A percentile compares a stretch with the other conserved stretches of the same genome.
Conservation (phyloP, 2,888 invertebrate genomes). For the Coelopa pilipes region DNA sequence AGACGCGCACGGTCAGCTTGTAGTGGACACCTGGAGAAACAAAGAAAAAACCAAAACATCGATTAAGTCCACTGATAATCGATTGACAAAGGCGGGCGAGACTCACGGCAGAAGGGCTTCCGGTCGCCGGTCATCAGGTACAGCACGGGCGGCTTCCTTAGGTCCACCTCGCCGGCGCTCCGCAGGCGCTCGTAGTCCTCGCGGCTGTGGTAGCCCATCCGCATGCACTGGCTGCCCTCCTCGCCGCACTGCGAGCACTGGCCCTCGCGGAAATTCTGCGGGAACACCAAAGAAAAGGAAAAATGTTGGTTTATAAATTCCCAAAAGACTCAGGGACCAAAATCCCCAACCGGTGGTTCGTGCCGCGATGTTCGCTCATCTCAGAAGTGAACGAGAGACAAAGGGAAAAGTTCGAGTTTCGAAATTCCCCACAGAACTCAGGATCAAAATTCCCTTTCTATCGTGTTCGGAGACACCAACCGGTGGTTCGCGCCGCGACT, state of each 20-base stretch:
- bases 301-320: no score
- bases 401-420: slow-evolving; percentile 20
- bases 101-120: slow-evolving; percentile 82
- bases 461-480: no score
- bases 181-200: slow-evolving; percentile 70
- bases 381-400: not conserved
- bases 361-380: no score
- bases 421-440: no score
- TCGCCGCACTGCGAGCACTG: slow-evolving; percentile 77
- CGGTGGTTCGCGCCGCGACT: no score
- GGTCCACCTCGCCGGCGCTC: slow-evolving; percentile 66
- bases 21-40: slow-evolving; percentile 77
- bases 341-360: no score
- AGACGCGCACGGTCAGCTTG: slow-evolving; percentile 78
- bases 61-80: no score
- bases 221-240: slow-evolving; percentile 75
- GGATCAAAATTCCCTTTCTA: no score
- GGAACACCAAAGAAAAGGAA: no score
- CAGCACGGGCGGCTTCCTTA: slow-evolving; percentile 69
- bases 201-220: slow-evolving; percentile 75
- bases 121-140: slow-evolving; percentile 79
- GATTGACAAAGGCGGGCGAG: slow-evolving; percentile 24
- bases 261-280: slow-evolving; percentile 73
- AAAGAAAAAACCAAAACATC: no score
- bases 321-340: no score